Evolutionary conservation across 2,797 vertebrate genomes (phyloP).

Genomic region (Masticophis lateralis): DNA sequence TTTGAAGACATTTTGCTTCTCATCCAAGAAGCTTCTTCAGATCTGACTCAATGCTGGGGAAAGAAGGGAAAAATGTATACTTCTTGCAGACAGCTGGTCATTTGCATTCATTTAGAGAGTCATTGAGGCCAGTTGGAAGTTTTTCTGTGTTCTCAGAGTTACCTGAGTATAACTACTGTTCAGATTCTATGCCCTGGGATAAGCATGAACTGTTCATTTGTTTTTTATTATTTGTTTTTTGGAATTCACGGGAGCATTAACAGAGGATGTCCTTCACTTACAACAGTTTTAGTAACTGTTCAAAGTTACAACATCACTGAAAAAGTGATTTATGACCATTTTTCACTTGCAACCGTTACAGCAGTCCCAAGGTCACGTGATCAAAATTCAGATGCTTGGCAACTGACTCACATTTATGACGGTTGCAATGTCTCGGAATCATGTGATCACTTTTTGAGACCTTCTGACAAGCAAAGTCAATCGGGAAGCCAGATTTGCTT

Average conservation of each 20-base stretch:
- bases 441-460: background rate
- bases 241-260: background rate
- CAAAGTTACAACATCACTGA: background rate
- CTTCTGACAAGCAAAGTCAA: background rate
- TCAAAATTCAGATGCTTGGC: background rate
- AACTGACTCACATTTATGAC: background rate
- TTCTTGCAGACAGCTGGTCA: background rate
- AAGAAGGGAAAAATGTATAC: background rate
- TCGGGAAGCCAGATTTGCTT: background rate
- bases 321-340: background rate
- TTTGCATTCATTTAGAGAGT: background rate
- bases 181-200: background rate
- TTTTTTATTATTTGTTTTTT: background rate
- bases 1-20: background rate
- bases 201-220: slow-evolving; percentile 2
- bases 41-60: background rate
- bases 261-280: background rate
- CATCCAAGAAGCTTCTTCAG: background rate
- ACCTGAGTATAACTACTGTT: background rate
- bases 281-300: background rate
- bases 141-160: background rate
- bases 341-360: background rate
- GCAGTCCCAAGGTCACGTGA: background rate
- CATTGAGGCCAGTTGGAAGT: background rate
- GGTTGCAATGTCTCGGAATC: background rate